Base-by-base conservation (phyloP, 2,888 invertebrate genomes). In the Nowickia ferox region DNA sequence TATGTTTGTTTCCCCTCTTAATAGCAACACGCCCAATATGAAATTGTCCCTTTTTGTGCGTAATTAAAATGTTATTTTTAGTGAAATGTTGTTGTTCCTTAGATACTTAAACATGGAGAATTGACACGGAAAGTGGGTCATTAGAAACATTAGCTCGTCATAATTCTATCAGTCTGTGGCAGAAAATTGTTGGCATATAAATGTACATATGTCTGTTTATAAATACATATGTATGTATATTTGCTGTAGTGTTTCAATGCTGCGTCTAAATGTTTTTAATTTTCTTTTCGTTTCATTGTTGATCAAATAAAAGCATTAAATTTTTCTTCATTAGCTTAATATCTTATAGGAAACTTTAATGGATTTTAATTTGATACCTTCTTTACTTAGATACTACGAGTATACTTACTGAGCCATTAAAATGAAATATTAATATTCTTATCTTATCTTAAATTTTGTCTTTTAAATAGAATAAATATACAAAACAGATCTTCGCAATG, bases 11-110 rank as follows among this genome's bases (percentile, higher is more conserved):
- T 48, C 13, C 88, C 88, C 87, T 55, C 55, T 42, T 80, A 63
- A 69, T 53, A 30, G 13, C 53, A 69, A 78, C 42, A 59, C 40
- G 42, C 19, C n/a, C 59, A 81, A 66, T 44, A 51, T 59, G 51
- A 86, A 79, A 79, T 44, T 79, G 78, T 82, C 71, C 75, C 71
- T 79, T 86, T 78, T 71, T 71, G n/a, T 65, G 88, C 88, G 89
- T 90, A 90, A 90, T 90, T 89, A 89, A 89, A 89, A 88, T 84
- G 88, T 88, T 90, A 90, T 90, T 90, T 90, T 89, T 90, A 89
- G 89, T 79, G 19, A 44, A 57, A 78, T 87, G 72, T 87, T 68
- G 65, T 75, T 74, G 78, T 75, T 85, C 42, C 79, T 66, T 40
- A 76, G 74, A 75, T 71, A 72, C 71, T 83, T 61, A 59, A 79